A percentile compares a stretch with the other conserved stretches of the same genome.
These are phyloP conservation scores for Cochlearius cochlearius DNA, from an alignment of 2,113 vertebrate genomes.

Conservation along the genomic window DNA sequence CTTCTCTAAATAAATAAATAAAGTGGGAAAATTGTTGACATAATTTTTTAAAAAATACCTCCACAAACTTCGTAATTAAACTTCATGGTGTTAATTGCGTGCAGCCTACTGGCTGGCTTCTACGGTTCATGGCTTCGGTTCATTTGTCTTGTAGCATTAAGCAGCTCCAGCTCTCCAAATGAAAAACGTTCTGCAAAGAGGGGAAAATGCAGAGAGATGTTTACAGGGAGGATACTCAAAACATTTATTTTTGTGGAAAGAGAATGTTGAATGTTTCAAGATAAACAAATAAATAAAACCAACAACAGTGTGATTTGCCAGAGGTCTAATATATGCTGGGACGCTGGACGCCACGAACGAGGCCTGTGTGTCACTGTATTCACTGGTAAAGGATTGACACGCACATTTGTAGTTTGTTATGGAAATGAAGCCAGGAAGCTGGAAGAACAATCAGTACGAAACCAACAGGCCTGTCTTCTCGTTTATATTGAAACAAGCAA, in stretches of 20 bases:
- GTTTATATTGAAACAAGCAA: not conserved
- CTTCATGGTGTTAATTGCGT: not conserved
- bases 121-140: not conserved
- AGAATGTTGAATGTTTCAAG: not conserved
- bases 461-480: not conserved
- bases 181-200: not conserved
- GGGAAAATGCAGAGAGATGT: not conserved
- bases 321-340: not conserved
- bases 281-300: not conserved
- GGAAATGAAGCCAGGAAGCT: not conserved
- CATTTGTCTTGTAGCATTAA: not conserved
- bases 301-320: not conserved
- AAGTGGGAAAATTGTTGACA: not conserved
- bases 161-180: not conserved
- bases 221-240: not conserved
- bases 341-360: accelerated
- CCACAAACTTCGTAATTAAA: not conserved
- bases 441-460: not conserved
- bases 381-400: accelerated
- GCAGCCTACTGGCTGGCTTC: not conserved
- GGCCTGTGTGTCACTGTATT: accelerated
- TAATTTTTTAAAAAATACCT: not conserved
- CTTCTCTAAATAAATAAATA: not conserved
- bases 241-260: not conserved
- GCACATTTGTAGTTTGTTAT: not conserved